Conservation (phyloP, 2,888 invertebrate genomes). For the Tinea semifulvella region DNA sequence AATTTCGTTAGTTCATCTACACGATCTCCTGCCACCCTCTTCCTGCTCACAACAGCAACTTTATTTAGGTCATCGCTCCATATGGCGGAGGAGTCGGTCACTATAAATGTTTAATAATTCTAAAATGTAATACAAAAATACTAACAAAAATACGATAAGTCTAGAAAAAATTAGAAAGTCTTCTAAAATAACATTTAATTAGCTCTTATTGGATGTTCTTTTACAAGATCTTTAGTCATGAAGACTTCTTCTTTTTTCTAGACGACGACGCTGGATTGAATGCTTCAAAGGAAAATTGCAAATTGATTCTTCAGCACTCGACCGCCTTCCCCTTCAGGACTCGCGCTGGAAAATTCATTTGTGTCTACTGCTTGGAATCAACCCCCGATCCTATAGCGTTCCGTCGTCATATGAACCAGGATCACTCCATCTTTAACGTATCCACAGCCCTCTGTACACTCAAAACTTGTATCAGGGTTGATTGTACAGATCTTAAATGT, state of each 20-base stretch:
- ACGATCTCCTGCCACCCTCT: too few species aligned
- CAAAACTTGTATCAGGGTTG: conserved; percentile 30
- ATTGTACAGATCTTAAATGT: conserved; percentile 28
- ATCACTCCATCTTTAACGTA: conserved; percentile 23
- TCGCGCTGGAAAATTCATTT: conserved; percentile 25
- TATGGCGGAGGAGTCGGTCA: too few species aligned
- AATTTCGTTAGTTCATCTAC: too few species aligned
- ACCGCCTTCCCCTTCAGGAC: conserved; percentile 35
- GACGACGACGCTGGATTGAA: conserved; percentile 28
- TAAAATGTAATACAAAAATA: too few species aligned
- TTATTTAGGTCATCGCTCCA: too few species aligned
- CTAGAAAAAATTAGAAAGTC: too few species aligned
- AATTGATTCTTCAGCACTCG: conserved; percentile 27
- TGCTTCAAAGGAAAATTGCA: conserved; percentile 27
- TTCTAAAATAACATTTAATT: too few species aligned
- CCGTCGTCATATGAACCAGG: conserved; percentile 29
- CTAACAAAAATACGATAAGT: too few species aligned
- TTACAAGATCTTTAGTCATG: conserved; percentile 17
- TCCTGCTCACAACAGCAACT: too few species aligned
- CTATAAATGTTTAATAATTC: too few species aligned
- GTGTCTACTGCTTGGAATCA: conserved; percentile 29
- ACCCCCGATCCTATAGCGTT: conserved; percentile 27
- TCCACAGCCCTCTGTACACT: conserved; percentile 24
- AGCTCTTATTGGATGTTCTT: background rate
- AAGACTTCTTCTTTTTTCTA: conserved; percentile 38